Conservation (phyloP, 2,113 vertebrate genomes). For the Nerophis lumbriciformis region DNA sequence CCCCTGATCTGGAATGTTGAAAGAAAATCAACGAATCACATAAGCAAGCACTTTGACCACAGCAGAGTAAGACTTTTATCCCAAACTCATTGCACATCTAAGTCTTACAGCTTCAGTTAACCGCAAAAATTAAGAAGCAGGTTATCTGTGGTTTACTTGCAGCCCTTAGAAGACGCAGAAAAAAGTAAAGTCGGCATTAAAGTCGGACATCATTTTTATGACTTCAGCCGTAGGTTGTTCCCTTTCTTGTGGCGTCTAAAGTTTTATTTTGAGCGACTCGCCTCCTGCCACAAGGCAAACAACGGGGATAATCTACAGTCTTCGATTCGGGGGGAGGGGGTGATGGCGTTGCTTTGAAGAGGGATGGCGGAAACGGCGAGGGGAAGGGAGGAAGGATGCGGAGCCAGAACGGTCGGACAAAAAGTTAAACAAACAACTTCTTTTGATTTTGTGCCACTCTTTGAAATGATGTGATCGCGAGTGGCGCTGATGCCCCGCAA, state of each 20-base stretch:
- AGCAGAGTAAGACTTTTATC: no score
- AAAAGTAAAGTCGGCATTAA: conserved; percentile 14
- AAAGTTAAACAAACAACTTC: conserved; percentile 23
- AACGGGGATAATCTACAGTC: conserved; percentile 44
- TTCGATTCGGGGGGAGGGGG: conserved; percentile 24
- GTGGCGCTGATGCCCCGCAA: neutral
- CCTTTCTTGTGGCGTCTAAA: conserved; percentile 13
- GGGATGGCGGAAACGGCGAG: neutral
- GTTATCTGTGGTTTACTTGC: conserved; percentile 14
- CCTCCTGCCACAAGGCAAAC: conserved; percentile 23
- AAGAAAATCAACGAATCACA: no score
- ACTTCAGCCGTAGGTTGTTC: conserved; percentile 14
- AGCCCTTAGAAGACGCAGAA: neutral
- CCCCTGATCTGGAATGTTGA: no score
- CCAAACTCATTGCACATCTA: no score
- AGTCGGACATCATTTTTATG: conserved; percentile 24
- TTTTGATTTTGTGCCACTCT: conserved; percentile 57
- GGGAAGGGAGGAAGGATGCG: conserved; percentile 1
- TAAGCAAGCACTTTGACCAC: no score
- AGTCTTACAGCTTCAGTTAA: neutral
- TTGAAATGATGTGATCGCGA: conserved; percentile 48
- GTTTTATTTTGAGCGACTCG: conserved; percentile 24
- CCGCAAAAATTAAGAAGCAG: neutral
- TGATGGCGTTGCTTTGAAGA: conserved; percentile 24
- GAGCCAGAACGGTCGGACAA: conserved; percentile 22